Base-by-base conservation (phyloP, 92 coral and sea anemone species). In the Porites lobata region DNA sequence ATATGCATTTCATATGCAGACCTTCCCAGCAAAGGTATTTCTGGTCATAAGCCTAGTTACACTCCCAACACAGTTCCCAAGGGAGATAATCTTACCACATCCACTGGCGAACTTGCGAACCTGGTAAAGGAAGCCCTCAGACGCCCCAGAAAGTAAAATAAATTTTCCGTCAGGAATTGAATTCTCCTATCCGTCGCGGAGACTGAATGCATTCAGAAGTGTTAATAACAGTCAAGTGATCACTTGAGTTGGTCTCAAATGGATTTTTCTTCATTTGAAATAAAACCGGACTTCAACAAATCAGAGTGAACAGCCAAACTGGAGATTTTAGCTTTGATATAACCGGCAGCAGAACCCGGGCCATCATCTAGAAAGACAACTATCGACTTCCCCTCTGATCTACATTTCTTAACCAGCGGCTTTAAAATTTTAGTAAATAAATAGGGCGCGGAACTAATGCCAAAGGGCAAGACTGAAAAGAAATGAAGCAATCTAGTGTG, bases 1-100 rank as follows among this genome's bases (percentile, higher is more conserved):
- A 38, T 38, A 38, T 38, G 47, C 47, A 38, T 38, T 38, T 38
- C 47, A 38, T 38, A 4, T 38, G 47, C 47, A 38, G 47, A 38
- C 47, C 47, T 38, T 38, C 47, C 47, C 63, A 38, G 88, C 52
- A 19, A 57, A 88, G 72, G 84, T 26, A 50, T 88, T 69, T 88
- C 94, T 82, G 51, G 87, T 89, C 94, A 90, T 81, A 72, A 92
- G 53, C 77, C 83, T 92, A 21, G 90, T 82, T 19, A 92, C 87
- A 26, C 73, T 88, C 26, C 92, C 92, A 38, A 88, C 88, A 14
- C 94, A 92, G 61, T 81, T 76, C 8, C 81, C 71, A 1, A 85
- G 86, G 15, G 92, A 92, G 53, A 85, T 88, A 14, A 92, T 78
- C 24, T 88, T 92, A 29, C 90, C 79, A 9, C 83, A 76, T 8